These are phyloP conservation scores for Popillia japonica DNA, from an alignment of 1,140 invertebrate species.

Conservation along the genomic window DNA sequence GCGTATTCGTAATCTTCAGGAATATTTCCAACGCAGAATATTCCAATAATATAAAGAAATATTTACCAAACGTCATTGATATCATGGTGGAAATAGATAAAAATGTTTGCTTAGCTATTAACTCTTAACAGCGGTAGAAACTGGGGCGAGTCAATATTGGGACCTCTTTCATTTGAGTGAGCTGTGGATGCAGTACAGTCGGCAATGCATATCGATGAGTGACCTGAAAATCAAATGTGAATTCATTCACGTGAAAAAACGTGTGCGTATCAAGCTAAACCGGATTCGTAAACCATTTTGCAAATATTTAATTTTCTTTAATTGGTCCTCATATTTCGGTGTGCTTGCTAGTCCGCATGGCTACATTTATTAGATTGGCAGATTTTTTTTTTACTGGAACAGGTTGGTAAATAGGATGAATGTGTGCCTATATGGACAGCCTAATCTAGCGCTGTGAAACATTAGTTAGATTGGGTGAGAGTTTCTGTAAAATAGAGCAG, in stretches of 20 bases:
- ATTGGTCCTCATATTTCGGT: not conserved
- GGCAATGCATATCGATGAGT: conserved; percentile 9
- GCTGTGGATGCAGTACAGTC: not conserved
- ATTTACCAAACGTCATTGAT: too few species aligned
- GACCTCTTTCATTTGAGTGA: not conserved
- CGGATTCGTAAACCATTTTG: not conserved
- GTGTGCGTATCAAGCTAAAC: not conserved
- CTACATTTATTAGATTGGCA: too few species aligned
- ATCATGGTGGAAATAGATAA: not conserved
- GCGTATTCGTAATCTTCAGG: not conserved
- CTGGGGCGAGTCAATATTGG: not conserved
- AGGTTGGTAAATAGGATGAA: too few species aligned
- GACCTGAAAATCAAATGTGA: not conserved
- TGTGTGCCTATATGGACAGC: too few species aligned
- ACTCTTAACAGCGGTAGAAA: not conserved
- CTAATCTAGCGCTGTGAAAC: too few species aligned
- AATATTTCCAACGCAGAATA: not conserved
- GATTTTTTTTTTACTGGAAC: too few species aligned
- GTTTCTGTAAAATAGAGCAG: too few species aligned
- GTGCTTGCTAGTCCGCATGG: too few species aligned
- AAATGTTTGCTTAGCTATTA: not conserved
- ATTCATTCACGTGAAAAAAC: not conserved
- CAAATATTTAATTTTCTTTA: not conserved
- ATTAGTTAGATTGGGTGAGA: too few species aligned
- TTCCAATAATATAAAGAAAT: too few species aligned